Base-by-base conservation (phyloP, 1,140 invertebrate species). In the Rhizoglyphus robini region DNA sequence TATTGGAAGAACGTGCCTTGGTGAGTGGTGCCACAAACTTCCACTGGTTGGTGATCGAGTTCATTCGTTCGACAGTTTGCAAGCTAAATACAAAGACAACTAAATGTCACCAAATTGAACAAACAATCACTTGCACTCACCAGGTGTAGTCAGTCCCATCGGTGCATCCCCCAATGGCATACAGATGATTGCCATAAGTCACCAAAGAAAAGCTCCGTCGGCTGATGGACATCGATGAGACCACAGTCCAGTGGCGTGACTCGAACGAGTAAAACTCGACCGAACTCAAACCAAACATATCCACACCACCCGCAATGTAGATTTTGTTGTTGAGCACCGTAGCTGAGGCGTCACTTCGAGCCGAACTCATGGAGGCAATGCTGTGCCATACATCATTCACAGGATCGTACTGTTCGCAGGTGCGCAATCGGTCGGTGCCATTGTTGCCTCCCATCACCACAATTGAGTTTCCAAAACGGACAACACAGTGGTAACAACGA, bases 181-280 rank as follows among this genome's bases (percentile, higher is more conserved):
- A 89, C 0, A 87, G 69, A 51, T 75, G 80, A 32, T 81, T 81
- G 58, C 83, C 80, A 72, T 85, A 86, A 1, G 83, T 78, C 4
- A 88, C 83, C 68, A 87, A 81, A 13, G 82, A 84, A 0, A 90
- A 84, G 1, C 87, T 87, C 1, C 86, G 88, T 59, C 88, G 76
- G 46, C 86, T 81, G 68, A 82, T 85, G 29, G 81, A 78, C 89
- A 94, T 90, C 4, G 83, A 80, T 8, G 81, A 75, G 46, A 90
- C 83, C 69, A 82, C 81, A 4, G 82, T 85, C 88, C 88, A 90
- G 58, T 75, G 73, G 23, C 78, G 72, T 1, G 69, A 72, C 29
- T 4, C n/a, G 23, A 60, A 38, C 23, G 58, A 38, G 67, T 76
- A 81, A 41, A 69, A 70, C 13, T 70, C 70, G 0, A 74, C 75